Percentiles rank a stretch among this genome's conserved stretches.
phyloP scores from a whole-genome alignment of 2,113 vertebrate species.

The Laticauda laticaudata region DNA sequence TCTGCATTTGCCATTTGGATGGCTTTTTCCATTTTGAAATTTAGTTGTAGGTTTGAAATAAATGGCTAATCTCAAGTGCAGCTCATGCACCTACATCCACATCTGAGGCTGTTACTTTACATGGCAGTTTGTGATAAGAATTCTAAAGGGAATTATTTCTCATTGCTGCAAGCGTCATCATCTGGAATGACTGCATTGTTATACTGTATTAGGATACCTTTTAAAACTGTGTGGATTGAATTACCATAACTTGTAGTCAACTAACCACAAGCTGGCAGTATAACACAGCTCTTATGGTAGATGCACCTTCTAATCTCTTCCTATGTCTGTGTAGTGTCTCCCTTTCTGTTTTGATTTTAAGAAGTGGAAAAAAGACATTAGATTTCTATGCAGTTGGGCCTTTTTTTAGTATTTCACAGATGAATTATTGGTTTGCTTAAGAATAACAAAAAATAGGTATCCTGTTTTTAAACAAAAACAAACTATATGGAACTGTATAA shows the following conservation, averaged over 20 bases:
- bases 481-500: not conserved
- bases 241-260: conserved; percentile 49
- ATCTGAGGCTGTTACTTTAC: conserved; percentile 8
- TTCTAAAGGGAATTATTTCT: conserved; percentile 24
- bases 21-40: conserved; percentile 13
- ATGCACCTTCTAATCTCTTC: conserved; percentile 46
- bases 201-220: conserved; percentile 32
- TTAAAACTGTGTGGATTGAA: conserved; percentile 46
- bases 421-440: conserved; percentile 37
- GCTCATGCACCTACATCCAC: not conserved
- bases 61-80: conserved; percentile 6
- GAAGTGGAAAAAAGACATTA: conserved; percentile 62
- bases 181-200: conserved; percentile 28
- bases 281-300: conserved; percentile 59
- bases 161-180: conserved; percentile 32
- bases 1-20: not conserved
- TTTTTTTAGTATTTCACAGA: conserved; percentile 46
- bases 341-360: conserved; percentile 48
- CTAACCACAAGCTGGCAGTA: conserved; percentile 68
- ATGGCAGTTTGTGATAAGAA: conserved; percentile 22
- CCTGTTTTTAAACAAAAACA: not conserved
- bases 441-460: not conserved
- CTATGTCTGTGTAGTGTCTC: not conserved
- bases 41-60: not conserved
- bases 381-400: conserved; percentile 48